These are phyloP conservation scores for Magallana ariakensis DNA, from an alignment of 1,140 invertebrate genomes.

Conservation along the genomic window DNA sequence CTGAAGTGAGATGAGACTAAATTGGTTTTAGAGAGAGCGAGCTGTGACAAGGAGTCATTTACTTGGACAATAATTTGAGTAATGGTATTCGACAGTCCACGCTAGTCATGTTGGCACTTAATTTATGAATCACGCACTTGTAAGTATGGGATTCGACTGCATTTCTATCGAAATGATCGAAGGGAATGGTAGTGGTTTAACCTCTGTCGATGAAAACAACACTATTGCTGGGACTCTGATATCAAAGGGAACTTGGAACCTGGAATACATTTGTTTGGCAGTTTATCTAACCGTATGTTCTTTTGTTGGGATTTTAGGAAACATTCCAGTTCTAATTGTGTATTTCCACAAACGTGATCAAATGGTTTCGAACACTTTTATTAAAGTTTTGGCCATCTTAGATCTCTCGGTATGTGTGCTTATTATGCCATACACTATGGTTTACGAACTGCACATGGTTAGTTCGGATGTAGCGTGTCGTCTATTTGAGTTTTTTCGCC, in stretches of 20 bases:
- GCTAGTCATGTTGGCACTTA: constrained; percentile 17
- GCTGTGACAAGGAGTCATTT: background rate
- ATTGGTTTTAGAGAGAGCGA: background rate
- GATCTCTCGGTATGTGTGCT: constrained; percentile 67
- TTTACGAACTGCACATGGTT: constrained; percentile 69
- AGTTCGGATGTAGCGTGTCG: constrained; percentile 64
- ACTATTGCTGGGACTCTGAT: background rate
- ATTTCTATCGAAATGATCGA: constrained; percentile 28
- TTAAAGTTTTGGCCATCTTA: constrained; percentile 67
- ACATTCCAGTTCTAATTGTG: constrained; percentile 68
- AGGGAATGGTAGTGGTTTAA: background rate
- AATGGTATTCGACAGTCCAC: constrained; percentile 25
- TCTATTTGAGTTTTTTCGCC: constrained; percentile 66
- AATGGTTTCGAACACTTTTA: constrained; percentile 69
- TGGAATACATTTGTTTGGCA: constrained; percentile 55
- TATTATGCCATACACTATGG: constrained; percentile 71
- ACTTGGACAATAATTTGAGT: constrained; percentile 25
- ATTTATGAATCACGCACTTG: constrained; percentile 42
- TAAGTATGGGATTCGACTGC: constrained; percentile 36
- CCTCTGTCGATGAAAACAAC: background rate
- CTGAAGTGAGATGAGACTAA: background rate
- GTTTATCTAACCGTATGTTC: constrained; percentile 62
- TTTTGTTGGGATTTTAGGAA: constrained; percentile 67
- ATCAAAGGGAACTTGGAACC: constrained; percentile 2
- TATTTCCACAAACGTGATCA: constrained; percentile 64